Conservation (phyloP, 2,888 invertebrate species). For the Stegophylla sp. region DNA sequence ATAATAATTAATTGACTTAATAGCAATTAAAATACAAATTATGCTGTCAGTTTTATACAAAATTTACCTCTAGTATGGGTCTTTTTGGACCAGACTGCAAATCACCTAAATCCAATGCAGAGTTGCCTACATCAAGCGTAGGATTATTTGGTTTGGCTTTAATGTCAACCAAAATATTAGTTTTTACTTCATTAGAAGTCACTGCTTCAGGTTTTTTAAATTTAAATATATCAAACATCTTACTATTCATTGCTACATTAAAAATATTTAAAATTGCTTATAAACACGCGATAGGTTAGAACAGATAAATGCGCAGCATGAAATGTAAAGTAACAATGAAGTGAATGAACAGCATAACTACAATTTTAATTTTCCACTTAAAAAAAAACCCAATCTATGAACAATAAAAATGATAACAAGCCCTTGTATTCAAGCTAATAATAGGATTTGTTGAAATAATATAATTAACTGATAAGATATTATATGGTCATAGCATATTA, state of each 20-base stretch:
- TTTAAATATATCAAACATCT: constrained; percentile 24
- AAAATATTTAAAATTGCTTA: not conserved
- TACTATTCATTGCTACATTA: not conserved
- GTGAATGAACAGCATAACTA: too few species aligned
- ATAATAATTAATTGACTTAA: too few species aligned
- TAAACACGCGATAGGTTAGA: not conserved
- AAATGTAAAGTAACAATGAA: too few species aligned
- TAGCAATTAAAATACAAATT: constrained; percentile 6
- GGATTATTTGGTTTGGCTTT: not conserved
- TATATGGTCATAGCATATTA: too few species aligned
- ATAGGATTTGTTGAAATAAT: too few species aligned
- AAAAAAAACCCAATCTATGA: too few species aligned
- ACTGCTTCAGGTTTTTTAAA: constrained; percentile 35
- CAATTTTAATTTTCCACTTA: too few species aligned
- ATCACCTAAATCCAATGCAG: constrained; percentile 12
- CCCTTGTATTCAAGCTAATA: not conserved
- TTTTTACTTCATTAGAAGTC: constrained; percentile 10
- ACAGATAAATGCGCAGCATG: too few species aligned
- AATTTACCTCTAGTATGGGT: constrained; percentile 12
- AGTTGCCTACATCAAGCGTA: not conserved
- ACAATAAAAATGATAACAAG: not conserved
- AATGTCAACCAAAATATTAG: not conserved
- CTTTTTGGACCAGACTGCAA: constrained; percentile 32
- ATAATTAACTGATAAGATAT: too few species aligned
- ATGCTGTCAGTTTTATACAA: constrained; percentile 1